Conservation (phyloP, 2,113 vertebrate species). For the Patagioenas fasciata region DNA sequence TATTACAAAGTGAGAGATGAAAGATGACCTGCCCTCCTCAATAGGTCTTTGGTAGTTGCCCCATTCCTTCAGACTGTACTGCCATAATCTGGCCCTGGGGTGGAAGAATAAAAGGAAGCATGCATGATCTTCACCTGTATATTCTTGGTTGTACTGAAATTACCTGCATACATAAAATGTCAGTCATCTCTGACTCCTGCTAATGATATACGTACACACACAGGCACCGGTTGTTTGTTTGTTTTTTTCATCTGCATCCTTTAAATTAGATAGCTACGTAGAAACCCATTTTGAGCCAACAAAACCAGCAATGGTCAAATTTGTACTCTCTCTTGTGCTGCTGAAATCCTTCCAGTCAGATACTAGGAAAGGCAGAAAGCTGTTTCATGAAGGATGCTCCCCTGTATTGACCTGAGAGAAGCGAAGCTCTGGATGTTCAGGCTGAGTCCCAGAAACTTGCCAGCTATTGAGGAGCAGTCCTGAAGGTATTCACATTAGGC, state of each 20-base stretch:
- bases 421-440: not conserved
- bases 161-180: not conserved
- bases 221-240: accelerated
- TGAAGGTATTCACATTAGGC: not conserved
- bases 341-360: not conserved
- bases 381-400: not conserved
- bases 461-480: not conserved
- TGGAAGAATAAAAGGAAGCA: not conserved
- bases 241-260: no score
- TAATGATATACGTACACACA: not conserved
- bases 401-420: not conserved
- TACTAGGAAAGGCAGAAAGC: not conserved
- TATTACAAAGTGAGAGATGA: not conserved
- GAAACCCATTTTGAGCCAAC: not conserved
- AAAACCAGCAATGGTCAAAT: not conserved
- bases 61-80: not conserved
- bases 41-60: not conserved
- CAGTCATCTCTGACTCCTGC: not conserved
- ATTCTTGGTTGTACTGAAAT: not conserved
- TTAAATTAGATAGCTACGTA: not conserved
- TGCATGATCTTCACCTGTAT: not conserved
- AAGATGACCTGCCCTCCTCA: not conserved
- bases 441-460: not conserved
- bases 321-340: not conserved
- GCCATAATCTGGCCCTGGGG: not conserved